These are phyloP conservation scores for Apolygus lucorum DNA, from an alignment of 1,140 invertebrate species.

Conservation along the genomic window DNA sequence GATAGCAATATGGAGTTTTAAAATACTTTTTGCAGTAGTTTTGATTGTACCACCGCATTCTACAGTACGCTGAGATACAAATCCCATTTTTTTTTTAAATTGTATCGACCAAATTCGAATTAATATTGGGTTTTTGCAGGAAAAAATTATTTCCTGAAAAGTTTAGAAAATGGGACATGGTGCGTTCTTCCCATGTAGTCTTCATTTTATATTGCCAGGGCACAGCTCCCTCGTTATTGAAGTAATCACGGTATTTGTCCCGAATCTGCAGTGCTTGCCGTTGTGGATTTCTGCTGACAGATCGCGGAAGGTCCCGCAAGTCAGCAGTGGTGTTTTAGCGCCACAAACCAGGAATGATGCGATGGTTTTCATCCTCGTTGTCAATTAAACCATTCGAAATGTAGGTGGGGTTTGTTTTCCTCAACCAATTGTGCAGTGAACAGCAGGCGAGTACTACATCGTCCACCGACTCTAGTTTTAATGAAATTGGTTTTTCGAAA, in stretches of 20 bases:
- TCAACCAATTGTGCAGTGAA: constrained; percentile 9
- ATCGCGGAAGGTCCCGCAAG: background rate
- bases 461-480: constrained; percentile 5
- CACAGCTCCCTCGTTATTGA: background rate
- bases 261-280: background rate
- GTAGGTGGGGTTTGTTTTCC: constrained; percentile 13
- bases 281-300: background rate
- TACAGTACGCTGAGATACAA: too few species aligned
- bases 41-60: too few species aligned
- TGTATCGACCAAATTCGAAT: too few species aligned
- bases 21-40: too few species aligned
- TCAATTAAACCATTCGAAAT: constrained; percentile 15
- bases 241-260: background rate
- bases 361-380: background rate
- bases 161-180: too few species aligned
- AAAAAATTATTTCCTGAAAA: too few species aligned
- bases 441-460: constrained; percentile 7
- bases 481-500: constrained; percentile 22
- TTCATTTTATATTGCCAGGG: too few species aligned
- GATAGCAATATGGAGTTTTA: too few species aligned
- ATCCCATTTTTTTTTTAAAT: too few species aligned
- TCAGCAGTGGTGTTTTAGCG: background rate
- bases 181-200: too few species aligned
- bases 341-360: background rate
- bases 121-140: too few species aligned